These are phyloP conservation scores for Dolichoris vasculosae DNA, from an alignment of 1,140 invertebrate species.

Conservation along the genomic window DNA sequence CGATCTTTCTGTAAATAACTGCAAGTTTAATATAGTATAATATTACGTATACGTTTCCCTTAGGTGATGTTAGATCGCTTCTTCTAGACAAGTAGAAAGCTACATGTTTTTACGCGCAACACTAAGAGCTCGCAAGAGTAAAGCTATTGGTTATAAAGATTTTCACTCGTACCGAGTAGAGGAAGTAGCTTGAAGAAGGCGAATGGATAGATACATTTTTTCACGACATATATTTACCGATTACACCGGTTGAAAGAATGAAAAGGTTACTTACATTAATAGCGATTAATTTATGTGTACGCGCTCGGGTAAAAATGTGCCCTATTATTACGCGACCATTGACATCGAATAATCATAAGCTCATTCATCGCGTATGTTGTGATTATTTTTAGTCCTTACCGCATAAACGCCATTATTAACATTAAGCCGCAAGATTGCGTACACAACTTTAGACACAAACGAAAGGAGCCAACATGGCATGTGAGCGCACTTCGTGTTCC, in stretches of 20 bases:
- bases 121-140: not conserved
- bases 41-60: not conserved
- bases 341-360: slow-evolving; percentile 31
- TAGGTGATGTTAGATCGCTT: not conserved
- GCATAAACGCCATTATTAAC: slow-evolving; percentile 43
- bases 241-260: not conserved
- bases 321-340: slow-evolving; percentile 37
- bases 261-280: slow-evolving; percentile 1
- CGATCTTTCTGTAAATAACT: no score
- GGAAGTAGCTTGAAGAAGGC: not conserved
- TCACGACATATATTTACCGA: not conserved
- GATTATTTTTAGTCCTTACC: slow-evolving; percentile 32
- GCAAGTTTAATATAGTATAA: not conserved
- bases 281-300: slow-evolving; percentile 4
- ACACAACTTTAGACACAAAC: not conserved
- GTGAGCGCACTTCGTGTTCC: slow-evolving; percentile 25
- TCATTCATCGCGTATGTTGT: not conserved
- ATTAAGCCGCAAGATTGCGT: slow-evolving; percentile 41
- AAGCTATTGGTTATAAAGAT: not conserved
- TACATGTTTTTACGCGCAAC: not conserved
- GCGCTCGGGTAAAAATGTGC: not conserved
- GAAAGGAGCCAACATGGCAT: not conserved
- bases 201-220: not conserved
- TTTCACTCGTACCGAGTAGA: not conserved
- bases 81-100: not conserved